These are phyloP conservation scores for Gymnogyps californianus DNA, from an alignment of 2,113 vertebrate genomes.

Conservation along the genomic window DNA sequence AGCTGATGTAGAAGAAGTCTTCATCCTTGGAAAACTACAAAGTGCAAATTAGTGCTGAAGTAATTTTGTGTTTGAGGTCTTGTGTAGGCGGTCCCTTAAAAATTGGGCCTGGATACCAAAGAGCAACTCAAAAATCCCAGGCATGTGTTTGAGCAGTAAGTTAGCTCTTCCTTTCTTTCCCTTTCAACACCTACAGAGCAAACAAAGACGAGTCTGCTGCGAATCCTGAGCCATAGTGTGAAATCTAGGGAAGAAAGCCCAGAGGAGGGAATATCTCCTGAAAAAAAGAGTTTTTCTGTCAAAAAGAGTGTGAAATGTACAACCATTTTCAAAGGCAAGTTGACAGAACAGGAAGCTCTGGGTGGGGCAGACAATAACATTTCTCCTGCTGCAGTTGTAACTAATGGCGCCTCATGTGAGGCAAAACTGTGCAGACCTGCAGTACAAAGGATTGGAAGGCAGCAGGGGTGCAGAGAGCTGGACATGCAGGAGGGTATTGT, in stretches of 20 bases:
- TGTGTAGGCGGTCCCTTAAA: not conserved
- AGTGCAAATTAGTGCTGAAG: not conserved
- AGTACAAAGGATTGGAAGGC: not conserved
- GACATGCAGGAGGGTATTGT: not conserved
- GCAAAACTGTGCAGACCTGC: not conserved
- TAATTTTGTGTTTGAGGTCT: not conserved
- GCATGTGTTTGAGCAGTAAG: not conserved
- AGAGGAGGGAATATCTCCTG: conserved; percentile 22
- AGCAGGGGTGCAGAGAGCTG: not conserved
- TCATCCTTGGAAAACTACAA: not conserved
- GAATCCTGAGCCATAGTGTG: conserved; percentile 16
- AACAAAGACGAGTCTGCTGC: conserved; percentile 72
- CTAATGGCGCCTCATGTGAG: not conserved
- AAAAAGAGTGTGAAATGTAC: not conserved
- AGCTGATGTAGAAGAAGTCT: not conserved
- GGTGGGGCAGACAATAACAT: accelerated
- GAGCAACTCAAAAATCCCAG: not conserved
- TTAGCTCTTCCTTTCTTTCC: not conserved
- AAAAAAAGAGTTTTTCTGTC: conserved; percentile 6
- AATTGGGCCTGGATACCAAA: not conserved
- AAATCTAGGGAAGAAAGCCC: not conserved
- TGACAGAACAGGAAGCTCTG: not conserved
- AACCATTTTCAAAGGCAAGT: conserved; percentile 52
- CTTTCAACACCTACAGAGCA: conserved; percentile 63
- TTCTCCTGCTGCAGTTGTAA: not conserved